Evolutionary conservation across 2,113 vertebrate species (phyloP).

Genomic region (Pyxicephalus adspersus): DNA sequence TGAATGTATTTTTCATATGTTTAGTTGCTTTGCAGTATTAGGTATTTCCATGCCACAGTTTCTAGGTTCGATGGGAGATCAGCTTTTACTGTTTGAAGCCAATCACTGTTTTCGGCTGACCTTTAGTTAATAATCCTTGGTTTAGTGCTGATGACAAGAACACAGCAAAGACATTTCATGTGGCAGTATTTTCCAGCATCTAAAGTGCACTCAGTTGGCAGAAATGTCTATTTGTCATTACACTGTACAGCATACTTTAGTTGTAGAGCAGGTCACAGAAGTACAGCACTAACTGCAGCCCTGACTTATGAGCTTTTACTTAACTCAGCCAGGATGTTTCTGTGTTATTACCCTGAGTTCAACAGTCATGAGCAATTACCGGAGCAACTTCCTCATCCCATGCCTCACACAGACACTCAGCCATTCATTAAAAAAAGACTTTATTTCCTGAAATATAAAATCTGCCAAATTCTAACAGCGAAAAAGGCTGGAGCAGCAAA

Average conservation of each 20-base stretch:
- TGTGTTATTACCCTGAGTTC: slow-evolving; percentile 54
- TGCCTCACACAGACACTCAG: slow-evolving; percentile 44
- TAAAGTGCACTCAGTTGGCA: background rate
- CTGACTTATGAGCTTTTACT: slow-evolving; percentile 45
- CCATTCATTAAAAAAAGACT: slow-evolving; percentile 41
- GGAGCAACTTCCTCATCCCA: slow-evolving; percentile 54
- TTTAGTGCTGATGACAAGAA: no score
- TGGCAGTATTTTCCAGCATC: background rate
- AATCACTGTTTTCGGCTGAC: no score
- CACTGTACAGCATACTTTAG: background rate
- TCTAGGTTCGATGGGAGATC: no score
- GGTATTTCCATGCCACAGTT: no score
- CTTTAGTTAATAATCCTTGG: no score
- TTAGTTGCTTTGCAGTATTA: no score
- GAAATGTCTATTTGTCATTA: slow-evolving; percentile 3
- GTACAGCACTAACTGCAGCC: slow-evolving; percentile 1
- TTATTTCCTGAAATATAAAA: slow-evolving; percentile 55
- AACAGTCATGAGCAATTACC: slow-evolving; percentile 50
- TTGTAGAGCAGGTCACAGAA: slow-evolving; percentile 35
- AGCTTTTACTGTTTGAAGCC: no score
- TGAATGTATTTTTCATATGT: no score
- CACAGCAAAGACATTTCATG: no score
- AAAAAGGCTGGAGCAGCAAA: background rate
- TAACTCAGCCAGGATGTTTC: slow-evolving; percentile 35
- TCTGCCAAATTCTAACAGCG: slow-evolving; percentile 47